Percentiles rank a stretch among this genome's conserved stretches.
phyloP scores from a whole-genome alignment of 2,113 vertebrate species.

The Stictonetta naevosa region DNA sequence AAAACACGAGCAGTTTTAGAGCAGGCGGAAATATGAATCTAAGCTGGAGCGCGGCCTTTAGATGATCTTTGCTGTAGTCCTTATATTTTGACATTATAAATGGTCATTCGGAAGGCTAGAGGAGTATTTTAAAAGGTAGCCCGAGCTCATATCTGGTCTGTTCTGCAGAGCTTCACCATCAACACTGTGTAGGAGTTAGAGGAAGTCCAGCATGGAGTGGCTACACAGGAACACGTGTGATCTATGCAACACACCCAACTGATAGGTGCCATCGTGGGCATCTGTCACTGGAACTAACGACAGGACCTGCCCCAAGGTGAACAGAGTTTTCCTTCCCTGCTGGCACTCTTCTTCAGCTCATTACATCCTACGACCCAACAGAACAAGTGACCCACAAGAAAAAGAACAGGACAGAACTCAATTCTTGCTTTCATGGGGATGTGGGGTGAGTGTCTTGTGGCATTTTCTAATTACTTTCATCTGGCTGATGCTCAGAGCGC shows the following conservation, averaged over 20 bases:
- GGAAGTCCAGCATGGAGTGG: background rate
- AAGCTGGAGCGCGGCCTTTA: background rate
- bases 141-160: background rate
- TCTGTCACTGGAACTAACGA: background rate
- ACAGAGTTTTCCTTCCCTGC: background rate
- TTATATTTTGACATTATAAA: background rate
- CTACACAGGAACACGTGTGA: background rate
- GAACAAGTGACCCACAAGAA: background rate
- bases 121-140: background rate
- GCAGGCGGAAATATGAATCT: background rate
- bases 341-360: background rate
- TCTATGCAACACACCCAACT: background rate
- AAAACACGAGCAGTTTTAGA: background rate
- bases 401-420: background rate
- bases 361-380: background rate
- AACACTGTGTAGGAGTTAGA: background rate
- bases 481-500: conserved; percentile 2
- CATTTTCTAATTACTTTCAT: conserved; percentile 9
- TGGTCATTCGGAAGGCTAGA: background rate
- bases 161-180: background rate
- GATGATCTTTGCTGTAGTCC: background rate
- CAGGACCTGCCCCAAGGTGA: background rate
- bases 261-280: accelerated
- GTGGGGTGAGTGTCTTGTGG: background rate
- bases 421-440: background rate